These are phyloP conservation scores for Poeciliopsis turrubarensis DNA, from an alignment of 2,113 vertebrate genomes.

Conservation along the genomic window DNA sequence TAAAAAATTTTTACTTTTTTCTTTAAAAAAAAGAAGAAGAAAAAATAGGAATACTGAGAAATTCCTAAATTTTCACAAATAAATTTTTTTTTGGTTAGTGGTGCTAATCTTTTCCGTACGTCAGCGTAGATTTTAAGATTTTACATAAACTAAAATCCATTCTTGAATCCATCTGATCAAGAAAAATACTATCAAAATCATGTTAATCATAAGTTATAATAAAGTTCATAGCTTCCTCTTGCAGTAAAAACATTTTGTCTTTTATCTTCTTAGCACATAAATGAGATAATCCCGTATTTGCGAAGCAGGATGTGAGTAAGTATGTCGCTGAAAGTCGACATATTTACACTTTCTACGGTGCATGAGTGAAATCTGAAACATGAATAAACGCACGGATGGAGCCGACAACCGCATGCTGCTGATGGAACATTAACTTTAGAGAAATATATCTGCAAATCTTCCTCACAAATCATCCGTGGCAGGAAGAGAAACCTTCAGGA, in stretches of 20 bases:
- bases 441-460: conserved; percentile 1
- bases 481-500: conserved; percentile 33
- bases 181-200: not conserved
- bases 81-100: too few species aligned
- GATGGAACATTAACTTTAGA: conserved; percentile 39
- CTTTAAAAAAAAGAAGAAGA: too few species aligned
- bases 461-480: not conserved
- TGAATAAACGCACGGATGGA: not conserved
- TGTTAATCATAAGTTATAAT: not conserved
- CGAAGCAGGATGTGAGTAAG: not conserved
- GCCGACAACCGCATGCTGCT: conserved; percentile 2
- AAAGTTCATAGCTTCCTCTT: not conserved
- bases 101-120: too few species aligned
- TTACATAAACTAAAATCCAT: not conserved
- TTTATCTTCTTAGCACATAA: not conserved
- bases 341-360: not conserved
- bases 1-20: too few species aligned
- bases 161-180: not conserved
- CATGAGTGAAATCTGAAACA: not conserved
- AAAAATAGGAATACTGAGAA: too few species aligned
- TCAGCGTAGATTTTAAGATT: not conserved
- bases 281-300: not conserved
- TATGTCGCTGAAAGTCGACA: not conserved
- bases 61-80: too few species aligned
- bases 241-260: not conserved